These are phyloP conservation scores for Malurus leucopterus DNA, from an alignment of 2,797 vertebrate genomes.

Conservation along the genomic window DNA sequence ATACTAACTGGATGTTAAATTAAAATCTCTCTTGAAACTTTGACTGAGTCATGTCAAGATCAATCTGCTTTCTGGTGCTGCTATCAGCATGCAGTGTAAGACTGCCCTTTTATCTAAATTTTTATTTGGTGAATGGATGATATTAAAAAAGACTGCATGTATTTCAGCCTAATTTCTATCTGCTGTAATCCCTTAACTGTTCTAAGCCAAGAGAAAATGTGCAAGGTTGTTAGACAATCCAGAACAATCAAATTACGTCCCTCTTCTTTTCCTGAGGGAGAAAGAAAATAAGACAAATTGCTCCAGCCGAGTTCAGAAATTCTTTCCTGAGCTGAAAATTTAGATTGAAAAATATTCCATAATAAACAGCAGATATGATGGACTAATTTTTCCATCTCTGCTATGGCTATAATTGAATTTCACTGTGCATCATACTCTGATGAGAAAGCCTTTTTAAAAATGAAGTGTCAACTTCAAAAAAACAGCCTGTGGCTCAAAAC, in stretches of 20 bases:
- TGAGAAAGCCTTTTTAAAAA: neutral
- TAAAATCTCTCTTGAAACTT: neutral
- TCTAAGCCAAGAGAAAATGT: conserved; percentile 6
- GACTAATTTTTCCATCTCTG: neutral
- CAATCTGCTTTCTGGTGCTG: neutral
- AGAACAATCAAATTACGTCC: neutral
- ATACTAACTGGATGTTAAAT: neutral
- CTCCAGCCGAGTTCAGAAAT: neutral
- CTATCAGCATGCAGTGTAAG: neutral
- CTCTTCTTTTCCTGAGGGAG: neutral
- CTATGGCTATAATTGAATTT: neutral
- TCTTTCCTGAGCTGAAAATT: neutral
- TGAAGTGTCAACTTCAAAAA: neutral
- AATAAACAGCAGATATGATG: neutral
- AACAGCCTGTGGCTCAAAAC: neutral
- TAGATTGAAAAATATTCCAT: neutral
- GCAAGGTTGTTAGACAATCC: neutral
- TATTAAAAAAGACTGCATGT: neutral
- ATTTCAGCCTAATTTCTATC: conserved; percentile 11
- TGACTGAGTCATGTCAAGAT: neutral
- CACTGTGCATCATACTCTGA: neutral
- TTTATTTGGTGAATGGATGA: neutral
- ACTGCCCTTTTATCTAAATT: neutral
- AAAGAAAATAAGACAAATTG: neutral
- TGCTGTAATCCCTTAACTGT: neutral